Base-by-base conservation (phyloP, 2,797 vertebrate species). In the Holocentrus rufus region DNA sequence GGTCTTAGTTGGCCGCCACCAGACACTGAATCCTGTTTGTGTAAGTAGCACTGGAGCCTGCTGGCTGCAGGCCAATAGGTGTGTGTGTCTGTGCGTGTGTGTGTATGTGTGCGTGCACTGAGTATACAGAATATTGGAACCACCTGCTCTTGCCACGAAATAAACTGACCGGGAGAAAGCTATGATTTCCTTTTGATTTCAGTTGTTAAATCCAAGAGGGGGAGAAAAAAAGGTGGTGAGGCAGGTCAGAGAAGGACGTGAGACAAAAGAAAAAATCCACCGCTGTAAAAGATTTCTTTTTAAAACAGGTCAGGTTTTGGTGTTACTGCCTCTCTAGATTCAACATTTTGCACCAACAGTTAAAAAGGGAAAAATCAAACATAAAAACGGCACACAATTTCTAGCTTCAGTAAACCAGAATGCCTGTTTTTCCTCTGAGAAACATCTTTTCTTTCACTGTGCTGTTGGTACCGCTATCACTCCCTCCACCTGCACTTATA, bases 21-120 rank as follows among this genome's bases (percentile, higher is more conserved):
- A 44, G 30, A 65, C 50, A 65, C 50, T 54, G 64, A 54, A 39
- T 25, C 34, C 50, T 39, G 27, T 76, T 39, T 44, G 42, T 44
- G 42, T 15, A 17, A 39, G 36, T 17, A 44, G 42, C 42, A 17
- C 42, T 44, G 42, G 42, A 44, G 42, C 42, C 14, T 44, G 42
- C 14, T 44, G 42, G 42, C 42, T 17, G 42, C 14, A 4, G 42
- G 42, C 42, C 42, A 52, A 50, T 58, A 50, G 42, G 23, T 31
- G 64, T 63, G 65, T 49, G 25, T 44, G 42, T 44, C 2, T 44
- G 42, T 44, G 42, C 15, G 42, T 44, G 42, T 15, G 42, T 44
- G 42, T 15, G 42, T 44, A 14, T 15, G 42, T 15, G 42, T 15
- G 42, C 15, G 42, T 50, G 39, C 46, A 47, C 15, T 47, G 46